phyloP scores from a whole-genome alignment of 2,888 invertebrate species.

The Sinotaia quadrata region DNA sequence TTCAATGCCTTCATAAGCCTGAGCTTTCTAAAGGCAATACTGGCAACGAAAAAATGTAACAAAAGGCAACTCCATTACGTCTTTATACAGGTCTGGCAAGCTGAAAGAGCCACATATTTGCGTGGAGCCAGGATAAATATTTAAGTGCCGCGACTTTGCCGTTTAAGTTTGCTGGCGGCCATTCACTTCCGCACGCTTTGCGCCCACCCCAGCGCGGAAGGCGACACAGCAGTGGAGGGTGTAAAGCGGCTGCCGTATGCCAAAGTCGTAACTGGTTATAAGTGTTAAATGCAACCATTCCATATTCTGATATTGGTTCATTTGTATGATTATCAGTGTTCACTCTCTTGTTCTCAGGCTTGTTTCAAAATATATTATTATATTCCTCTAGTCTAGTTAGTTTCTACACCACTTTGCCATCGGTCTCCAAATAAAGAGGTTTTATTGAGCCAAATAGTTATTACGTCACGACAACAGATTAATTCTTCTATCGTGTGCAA shows the following conservation, averaged over 20 bases:
- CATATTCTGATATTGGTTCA: no score
- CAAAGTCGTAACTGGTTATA: no score
- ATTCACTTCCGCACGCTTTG: constrained; percentile 24
- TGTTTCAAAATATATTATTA: no score
- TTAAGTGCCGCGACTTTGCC: constrained; percentile 35
- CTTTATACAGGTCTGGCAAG: constrained; percentile 21
- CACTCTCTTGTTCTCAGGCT: no score
- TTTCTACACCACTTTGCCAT: no score
- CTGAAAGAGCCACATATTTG: constrained; percentile 32
- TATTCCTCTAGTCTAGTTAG: no score
- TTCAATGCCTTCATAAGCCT: constrained; percentile 25
- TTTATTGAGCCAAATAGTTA: no score
- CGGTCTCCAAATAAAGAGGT: no score
- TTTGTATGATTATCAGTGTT: no score
- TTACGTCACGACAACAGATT: no score
- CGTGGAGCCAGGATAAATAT: constrained; percentile 34
- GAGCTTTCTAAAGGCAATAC: constrained; percentile 3
- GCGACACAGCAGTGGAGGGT: constrained; percentile 13
- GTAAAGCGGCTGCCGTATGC: constrained; percentile 7
- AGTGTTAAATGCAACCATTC: no score
- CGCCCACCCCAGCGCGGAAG: constrained; percentile 16
- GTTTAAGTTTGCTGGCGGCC: constrained; percentile 28
- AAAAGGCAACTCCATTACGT: constrained; percentile 35
- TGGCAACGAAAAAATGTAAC: constrained; percentile 28
- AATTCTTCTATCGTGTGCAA: no score